Percentiles rank a stretch among this genome's conserved stretches.
phyloP scores from a whole-genome alignment of 2,797 vertebrate genomes.

The Pangasius sanitwongsei region DNA sequence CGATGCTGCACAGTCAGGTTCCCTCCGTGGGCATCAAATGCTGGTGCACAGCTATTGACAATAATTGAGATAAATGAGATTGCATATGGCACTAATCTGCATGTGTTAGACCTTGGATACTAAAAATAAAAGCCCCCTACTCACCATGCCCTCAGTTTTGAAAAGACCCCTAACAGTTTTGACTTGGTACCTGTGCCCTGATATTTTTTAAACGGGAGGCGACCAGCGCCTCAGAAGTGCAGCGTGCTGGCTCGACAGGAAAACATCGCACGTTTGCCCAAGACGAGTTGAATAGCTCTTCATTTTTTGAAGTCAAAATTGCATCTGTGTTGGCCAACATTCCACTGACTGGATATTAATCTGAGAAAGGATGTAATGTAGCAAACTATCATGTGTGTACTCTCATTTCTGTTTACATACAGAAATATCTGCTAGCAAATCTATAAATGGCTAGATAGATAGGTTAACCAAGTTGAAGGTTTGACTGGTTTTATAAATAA shows the following conservation, averaged over 20 bases:
- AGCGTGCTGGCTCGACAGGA: neutral
- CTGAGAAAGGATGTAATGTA: neutral
- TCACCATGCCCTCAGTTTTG: neutral
- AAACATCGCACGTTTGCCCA: neutral
- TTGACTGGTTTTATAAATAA: neutral
- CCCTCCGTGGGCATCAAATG: slow-evolving; percentile 1
- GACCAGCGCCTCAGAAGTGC: neutral
- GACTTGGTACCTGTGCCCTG: neutral
- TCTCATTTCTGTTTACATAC: neutral
- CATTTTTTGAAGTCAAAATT: neutral
- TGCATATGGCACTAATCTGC: slow-evolving; percentile 28
- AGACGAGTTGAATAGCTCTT: neutral
- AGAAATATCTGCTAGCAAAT: neutral
- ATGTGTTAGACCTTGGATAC: neutral
- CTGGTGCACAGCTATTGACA: slow-evolving; percentile 14
- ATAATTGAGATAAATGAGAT: slow-evolving; percentile 25
- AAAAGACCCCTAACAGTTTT: neutral
- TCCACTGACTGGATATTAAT: neutral
- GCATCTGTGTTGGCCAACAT: neutral
- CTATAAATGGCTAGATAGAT: too few species aligned
- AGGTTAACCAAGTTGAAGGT: neutral
- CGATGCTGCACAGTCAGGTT: slow-evolving; percentile 25
- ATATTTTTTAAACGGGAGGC: neutral
- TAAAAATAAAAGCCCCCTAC: slow-evolving; percentile 6
- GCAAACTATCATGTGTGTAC: neutral